Base-by-base conservation (phyloP, 2,113 vertebrate genomes). In the Candoia aspera region DNA sequence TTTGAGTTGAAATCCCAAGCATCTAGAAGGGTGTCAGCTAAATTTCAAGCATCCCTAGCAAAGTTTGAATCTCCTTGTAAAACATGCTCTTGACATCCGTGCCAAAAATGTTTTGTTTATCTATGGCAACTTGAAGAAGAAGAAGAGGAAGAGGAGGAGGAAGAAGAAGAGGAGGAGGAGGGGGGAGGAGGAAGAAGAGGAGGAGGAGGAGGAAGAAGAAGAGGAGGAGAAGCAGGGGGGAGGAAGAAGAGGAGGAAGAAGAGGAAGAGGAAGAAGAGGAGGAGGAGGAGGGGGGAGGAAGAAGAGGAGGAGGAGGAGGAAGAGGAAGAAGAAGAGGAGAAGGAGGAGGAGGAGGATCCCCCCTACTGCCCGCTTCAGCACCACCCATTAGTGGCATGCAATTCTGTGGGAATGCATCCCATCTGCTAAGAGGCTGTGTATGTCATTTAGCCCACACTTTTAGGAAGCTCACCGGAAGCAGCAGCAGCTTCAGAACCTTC, bases 401-500 rank as follows among this genome's bases (percentile, higher is more conserved):
- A 4, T 24, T 10, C 24, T 12, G 24, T 37, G 33, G 33, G 33
- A 79, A 79, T 79, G 19, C 68, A 79, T 79, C 15, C 11, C 37
- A 37, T 79, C 37, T 79, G 24, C 11, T n/a, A 37, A 49, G 17
- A 53, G 57, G 2, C 19, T 53, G 37, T 84, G 29, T 1, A 13
- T 92, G 88, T 89, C 58, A 92, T 90, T 94, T 92, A 58, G n/a
- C 92, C 95, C 84, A 91, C 64, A 87, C 4, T 85, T 73, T 95
- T 92, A 93, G 92, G 93, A 87, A 79, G 37, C 88, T 62, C 97
- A 99, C 99, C 99, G 97, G 99, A 99, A 89, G 98, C 98, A n/a
- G 97, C 98, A 3, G 99, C 99, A 84, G 98, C 99, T 97, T 99
- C 99, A 0, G 99, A 98, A 88, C 99, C 99, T 94, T 99, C 99